Evolutionary conservation across 1,140 invertebrate species (phyloP).

Genomic region (Dinothrombium tinctorium): DNA sequence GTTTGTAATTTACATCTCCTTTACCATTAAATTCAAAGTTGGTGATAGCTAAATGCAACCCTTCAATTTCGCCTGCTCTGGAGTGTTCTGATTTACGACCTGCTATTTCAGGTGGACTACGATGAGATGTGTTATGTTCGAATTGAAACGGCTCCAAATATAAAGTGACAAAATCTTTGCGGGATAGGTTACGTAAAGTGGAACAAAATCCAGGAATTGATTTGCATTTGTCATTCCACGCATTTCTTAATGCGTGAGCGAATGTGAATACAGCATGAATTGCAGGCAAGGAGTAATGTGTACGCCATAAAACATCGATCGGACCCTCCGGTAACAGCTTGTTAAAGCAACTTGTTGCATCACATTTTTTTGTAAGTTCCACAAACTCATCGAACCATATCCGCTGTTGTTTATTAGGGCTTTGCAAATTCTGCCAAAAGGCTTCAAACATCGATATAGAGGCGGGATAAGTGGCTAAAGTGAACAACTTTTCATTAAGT

Average conservation of each 20-base stretch:
- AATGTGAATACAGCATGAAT: not conserved
- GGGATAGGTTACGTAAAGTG: not conserved
- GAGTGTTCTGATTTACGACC: not conserved
- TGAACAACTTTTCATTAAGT: slow-evolving; percentile 1
- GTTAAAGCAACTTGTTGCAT: not conserved
- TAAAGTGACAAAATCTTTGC: not conserved
- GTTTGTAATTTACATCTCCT: not conserved
- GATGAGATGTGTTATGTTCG: not conserved
- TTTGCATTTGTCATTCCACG: not conserved
- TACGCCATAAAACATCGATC: not conserved
- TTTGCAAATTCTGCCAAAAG: not conserved
- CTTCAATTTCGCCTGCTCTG: not conserved
- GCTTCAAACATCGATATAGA: not conserved
- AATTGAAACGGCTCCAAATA: not conserved
- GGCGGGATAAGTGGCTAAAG: not conserved
- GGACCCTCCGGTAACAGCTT: not conserved
- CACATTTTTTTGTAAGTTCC: not conserved
- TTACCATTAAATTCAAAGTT: not conserved
- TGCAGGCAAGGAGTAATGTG: not conserved
- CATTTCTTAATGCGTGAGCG: not conserved
- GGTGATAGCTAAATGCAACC: not conserved
- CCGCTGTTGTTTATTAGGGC: not conserved
- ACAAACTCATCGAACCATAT: not conserved
- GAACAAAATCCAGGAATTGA: not conserved
- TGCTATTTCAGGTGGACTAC: not conserved